phyloP scores from a whole-genome alignment of 2,797 vertebrate species.

The Sphenopsis melanotis region DNA sequence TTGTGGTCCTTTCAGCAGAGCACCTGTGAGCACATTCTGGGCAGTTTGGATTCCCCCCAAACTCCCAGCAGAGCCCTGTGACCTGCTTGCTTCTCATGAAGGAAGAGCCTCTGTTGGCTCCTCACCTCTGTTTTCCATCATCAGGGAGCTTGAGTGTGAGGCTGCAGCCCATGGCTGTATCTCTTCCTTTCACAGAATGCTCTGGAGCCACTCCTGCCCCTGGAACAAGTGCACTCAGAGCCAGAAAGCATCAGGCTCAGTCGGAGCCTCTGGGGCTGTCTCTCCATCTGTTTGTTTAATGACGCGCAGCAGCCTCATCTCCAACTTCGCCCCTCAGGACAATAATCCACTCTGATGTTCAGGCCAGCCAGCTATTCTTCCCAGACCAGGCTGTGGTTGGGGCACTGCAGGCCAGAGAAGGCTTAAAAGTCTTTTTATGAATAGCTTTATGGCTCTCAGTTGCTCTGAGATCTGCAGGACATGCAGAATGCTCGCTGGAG shows the following conservation, averaged over 20 bases:
- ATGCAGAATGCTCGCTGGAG: background rate
- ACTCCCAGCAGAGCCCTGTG: background rate
- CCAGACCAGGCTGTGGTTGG: background rate
- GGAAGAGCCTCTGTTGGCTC: background rate
- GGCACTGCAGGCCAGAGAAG: background rate
- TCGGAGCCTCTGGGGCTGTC: constrained; percentile 18
- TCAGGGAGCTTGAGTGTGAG: background rate
- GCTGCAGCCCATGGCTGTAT: background rate
- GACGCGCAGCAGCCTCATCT: constrained; percentile 22
- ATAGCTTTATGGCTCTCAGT: background rate
- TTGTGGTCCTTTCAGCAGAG: background rate
- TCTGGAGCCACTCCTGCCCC: constrained; percentile 1
- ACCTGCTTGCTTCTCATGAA: background rate
- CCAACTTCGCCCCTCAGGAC: constrained; percentile 13
- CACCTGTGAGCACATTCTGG: background rate
- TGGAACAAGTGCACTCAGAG: background rate
- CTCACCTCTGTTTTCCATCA: background rate
- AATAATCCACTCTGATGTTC: constrained; percentile 27
- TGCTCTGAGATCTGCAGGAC: background rate
- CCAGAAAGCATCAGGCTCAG: background rate
- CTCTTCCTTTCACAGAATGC: background rate
- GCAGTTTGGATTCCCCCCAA: background rate
- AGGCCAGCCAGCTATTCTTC: constrained; percentile 32
- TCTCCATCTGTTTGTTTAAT: constrained; percentile 60
- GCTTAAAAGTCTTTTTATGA: background rate